These are phyloP conservation scores for Casuarius casuarius DNA, from an alignment of 2,113 vertebrate species.

Conservation along the genomic window DNA sequence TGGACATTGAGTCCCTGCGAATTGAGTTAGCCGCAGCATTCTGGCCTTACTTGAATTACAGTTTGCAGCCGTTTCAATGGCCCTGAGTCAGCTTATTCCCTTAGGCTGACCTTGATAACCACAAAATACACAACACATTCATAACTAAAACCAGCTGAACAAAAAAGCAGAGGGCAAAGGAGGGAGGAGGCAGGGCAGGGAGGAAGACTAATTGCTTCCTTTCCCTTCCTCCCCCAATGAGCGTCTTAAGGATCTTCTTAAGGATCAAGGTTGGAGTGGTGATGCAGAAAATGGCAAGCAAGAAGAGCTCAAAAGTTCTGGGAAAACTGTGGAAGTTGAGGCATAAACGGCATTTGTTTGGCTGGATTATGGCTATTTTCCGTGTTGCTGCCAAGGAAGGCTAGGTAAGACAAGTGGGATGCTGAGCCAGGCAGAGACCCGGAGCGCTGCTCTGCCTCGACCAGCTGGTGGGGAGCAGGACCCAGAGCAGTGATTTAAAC, in stretches of 20 bases:
- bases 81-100: constrained; percentile 6
- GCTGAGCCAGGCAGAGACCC: background rate
- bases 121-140: background rate
- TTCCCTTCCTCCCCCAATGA: background rate
- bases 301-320: background rate
- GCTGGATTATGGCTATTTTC: background rate
- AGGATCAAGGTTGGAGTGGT: background rate
- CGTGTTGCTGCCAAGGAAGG: background rate
- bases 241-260: background rate
- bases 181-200: background rate
- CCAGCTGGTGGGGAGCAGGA: fast-evolving
- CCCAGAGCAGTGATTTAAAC: background rate
- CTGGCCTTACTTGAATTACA: background rate
- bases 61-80: background rate
- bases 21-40: background rate
- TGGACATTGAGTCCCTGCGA: background rate
- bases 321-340: background rate
- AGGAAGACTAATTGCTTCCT: background rate
- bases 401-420: background rate
- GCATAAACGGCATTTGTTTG: background rate
- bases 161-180: background rate
- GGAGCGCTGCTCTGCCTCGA: fast-evolving
- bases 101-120: background rate
- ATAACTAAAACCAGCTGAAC: background rate
- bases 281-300: background rate